Percentiles rank a stretch among this genome's conserved stretches.
Conservation (phyloP, 2,888 invertebrate genomes). For the Helobdella robusta region DNA sequence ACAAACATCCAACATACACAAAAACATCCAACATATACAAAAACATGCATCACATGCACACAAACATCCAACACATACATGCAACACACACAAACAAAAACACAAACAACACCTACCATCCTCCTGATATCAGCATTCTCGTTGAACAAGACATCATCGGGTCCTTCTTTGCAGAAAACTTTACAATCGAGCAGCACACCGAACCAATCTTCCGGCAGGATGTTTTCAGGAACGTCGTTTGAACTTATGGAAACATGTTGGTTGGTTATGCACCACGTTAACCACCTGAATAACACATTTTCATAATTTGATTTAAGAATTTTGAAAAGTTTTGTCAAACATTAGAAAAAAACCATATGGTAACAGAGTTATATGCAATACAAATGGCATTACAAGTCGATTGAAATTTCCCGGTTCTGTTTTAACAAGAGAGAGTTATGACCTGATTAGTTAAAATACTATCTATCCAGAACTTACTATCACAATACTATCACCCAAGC, state of each 20-base stretch:
- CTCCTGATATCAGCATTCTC: constrained; percentile 45
- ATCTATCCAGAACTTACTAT: too few relatives aligned
- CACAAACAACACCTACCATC: constrained; percentile 21
- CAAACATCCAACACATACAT: neutral
- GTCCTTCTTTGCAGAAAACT: constrained; percentile 42
- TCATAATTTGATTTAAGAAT: too few relatives aligned
- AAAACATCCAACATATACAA: constrained; percentile 7
- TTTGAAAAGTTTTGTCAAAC: too few relatives aligned
- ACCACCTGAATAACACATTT: constrained; percentile 40
- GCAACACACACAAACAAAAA: neutral
- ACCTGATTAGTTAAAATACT: too few relatives aligned
- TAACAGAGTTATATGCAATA: too few relatives aligned
- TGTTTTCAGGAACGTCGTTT: constrained; percentile 39
- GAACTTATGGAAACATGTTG: constrained; percentile 39
- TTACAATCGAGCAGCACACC: constrained; percentile 40
- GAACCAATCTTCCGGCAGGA: constrained; percentile 39
- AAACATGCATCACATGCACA: constrained; percentile 2
- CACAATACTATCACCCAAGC: too few relatives aligned
- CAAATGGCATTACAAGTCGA: too few relatives aligned
- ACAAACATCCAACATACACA: too few relatives aligned
- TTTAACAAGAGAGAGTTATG: too few relatives aligned
- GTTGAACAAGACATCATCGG: constrained; percentile 50
- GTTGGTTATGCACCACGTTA: constrained; percentile 41
- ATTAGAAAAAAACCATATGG: too few relatives aligned
- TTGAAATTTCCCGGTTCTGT: too few relatives aligned